Evolutionary conservation across 2,113 vertebrate species (phyloP).

Genomic region (Chlamydotis undulata): DNA sequence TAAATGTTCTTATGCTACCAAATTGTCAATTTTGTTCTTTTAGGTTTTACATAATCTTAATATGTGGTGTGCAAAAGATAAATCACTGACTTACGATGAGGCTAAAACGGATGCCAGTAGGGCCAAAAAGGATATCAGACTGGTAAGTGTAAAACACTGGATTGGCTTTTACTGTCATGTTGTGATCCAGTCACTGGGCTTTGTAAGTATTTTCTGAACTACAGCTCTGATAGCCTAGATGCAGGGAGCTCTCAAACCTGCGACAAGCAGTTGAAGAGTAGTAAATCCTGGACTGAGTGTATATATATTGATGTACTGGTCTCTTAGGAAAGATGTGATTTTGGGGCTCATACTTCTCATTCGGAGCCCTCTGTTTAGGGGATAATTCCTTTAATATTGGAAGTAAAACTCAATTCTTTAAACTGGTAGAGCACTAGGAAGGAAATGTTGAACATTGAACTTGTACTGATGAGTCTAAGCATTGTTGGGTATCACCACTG

Average conservation of each 20-base stretch:
- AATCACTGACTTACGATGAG: conserved; percentile 90
- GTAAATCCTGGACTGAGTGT: neutral
- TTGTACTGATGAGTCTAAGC: neutral
- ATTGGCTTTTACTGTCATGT: neutral
- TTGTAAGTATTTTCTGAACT: neutral
- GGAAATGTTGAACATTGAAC: neutral
- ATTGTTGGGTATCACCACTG: neutral
- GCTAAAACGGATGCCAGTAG: conserved; percentile 87
- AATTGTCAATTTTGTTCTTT: conserved; percentile 1
- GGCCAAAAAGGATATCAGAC: conserved; percentile 91
- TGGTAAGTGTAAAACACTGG: conserved; percentile 73
- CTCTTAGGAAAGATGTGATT: neutral
- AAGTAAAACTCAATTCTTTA: neutral
- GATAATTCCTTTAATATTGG: neutral
- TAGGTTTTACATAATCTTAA: conserved; percentile 96
- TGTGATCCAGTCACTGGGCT: neutral
- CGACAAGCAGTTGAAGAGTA: neutral
- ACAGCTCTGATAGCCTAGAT: neutral
- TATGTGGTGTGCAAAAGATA: conserved; percentile 93
- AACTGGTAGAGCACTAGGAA: neutral
- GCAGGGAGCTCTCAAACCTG: neutral
- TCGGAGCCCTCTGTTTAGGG: neutral
- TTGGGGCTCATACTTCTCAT: neutral
- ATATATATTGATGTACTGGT: neutral
- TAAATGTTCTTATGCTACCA: neutral